Evolutionary conservation across 35 echinoderm and acorn worm species (phyloP).

Genomic region (Apostichopus californicus): DNA sequence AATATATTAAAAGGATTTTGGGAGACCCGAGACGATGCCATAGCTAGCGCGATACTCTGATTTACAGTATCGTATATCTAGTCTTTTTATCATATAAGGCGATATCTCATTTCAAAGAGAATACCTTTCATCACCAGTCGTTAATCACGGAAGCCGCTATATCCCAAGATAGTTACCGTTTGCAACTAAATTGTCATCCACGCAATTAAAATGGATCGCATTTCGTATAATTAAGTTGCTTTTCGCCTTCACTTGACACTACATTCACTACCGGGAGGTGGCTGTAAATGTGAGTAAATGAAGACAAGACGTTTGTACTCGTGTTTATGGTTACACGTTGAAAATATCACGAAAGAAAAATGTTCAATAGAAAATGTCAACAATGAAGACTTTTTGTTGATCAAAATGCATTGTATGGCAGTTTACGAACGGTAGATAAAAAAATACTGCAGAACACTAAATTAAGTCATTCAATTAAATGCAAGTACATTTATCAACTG

Average conservation of each 20-base stretch:
- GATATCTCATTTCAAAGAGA: constrained; percentile 27
- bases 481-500: neutral
- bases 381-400: neutral
- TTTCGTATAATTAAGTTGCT: constrained; percentile 42
- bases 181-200: constrained; percentile 38
- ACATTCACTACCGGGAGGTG: neutral
- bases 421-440: too few species aligned
- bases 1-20: constrained; percentile 24
- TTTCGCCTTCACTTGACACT: constrained; percentile 18
- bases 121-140: constrained; percentile 27
- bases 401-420: too few species aligned
- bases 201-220: constrained; percentile 41
- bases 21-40: constrained; percentile 10
- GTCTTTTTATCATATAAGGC: constrained; percentile 5
- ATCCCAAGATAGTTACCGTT: constrained; percentile 35
- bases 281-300: neutral
- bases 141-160: constrained; percentile 14
- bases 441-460: neutral
- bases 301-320: neutral
- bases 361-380: neutral
- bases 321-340: neutral
- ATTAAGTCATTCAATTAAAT: constrained; percentile 8
- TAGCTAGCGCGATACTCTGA: neutral
- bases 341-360: neutral
- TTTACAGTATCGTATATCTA: constrained; percentile 23